Evolutionary conservation across 2,797 vertebrate genomes (phyloP).

Genomic region (Synaphobranchus kaupii): DNA sequence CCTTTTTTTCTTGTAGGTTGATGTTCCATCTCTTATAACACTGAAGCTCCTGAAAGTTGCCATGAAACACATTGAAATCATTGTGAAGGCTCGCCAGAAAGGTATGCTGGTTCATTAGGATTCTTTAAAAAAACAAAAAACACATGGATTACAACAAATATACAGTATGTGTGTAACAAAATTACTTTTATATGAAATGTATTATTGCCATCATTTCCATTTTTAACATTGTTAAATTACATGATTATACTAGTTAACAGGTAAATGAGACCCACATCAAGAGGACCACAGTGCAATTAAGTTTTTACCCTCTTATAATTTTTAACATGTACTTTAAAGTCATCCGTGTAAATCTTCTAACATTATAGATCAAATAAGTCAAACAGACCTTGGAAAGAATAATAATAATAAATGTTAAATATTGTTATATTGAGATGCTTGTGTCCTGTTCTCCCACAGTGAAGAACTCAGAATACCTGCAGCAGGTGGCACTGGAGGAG

Average conservation of each 20-base stretch:
- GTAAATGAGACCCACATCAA: too few species aligned
- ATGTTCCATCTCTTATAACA: constrained; percentile 89
- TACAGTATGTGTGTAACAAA: background rate
- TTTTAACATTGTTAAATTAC: too few species aligned
- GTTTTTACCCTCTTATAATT: too few species aligned
- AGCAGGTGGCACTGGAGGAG: constrained; percentile 92
- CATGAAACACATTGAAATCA: constrained; percentile 97
- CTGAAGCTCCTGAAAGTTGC: constrained; percentile 92
- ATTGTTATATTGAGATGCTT: background rate
- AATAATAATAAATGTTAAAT: too few species aligned
- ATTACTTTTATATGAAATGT: background rate
- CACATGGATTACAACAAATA: too few species aligned
- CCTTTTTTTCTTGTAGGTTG: constrained; percentile 74
- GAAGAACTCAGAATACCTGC: constrained; percentile 85
- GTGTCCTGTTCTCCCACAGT: constrained; percentile 66
- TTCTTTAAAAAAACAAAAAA: background rate
- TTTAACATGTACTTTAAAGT: background rate
- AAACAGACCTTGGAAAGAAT: too few species aligned
- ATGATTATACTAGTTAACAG: too few species aligned
- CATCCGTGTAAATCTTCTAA: background rate
- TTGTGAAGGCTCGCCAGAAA: constrained; percentile 93
- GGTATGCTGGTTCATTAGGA: constrained; percentile 68
- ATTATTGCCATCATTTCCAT: too few species aligned
- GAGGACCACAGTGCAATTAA: too few species aligned
- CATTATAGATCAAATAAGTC: background rate